phyloP scores from a whole-genome alignment of 1,140 invertebrate genomes.

The Rhynchophorus ferrugineus region DNA sequence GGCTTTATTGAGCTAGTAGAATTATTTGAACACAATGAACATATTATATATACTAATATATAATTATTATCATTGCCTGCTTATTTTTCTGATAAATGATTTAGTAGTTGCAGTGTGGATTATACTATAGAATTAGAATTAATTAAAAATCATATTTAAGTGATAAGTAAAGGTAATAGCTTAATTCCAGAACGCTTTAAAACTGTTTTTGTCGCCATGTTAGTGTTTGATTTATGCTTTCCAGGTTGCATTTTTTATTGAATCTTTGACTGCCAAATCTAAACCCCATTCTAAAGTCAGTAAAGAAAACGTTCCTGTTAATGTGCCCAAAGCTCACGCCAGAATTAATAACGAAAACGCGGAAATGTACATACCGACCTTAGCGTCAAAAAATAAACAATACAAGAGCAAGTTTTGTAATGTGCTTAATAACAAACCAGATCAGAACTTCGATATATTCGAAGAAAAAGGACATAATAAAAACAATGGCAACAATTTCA shows the following conservation, averaged over 20 bases:
- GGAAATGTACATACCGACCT: conserved; percentile 46
- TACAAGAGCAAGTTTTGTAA: conserved; percentile 46
- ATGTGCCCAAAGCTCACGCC: conserved; percentile 30
- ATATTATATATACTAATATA: not conserved
- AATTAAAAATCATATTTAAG: too few species aligned
- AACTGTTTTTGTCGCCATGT: not conserved
- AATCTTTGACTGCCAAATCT: conserved; percentile 31
- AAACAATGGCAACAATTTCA: conserved; percentile 28
- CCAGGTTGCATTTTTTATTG: conserved; percentile 49
- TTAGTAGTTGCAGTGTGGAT: too few species aligned
- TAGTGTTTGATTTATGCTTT: not conserved
- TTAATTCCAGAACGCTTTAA: not conserved
- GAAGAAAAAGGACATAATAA: conserved; percentile 24
- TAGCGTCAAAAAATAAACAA: conserved; percentile 45
- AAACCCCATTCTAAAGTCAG: conserved; percentile 34
- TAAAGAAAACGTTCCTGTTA: conserved; percentile 35
- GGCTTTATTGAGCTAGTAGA: too few species aligned
- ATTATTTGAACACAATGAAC: not conserved
- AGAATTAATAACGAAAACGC: conserved; percentile 14
- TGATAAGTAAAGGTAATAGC: too few species aligned
- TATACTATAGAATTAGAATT: too few species aligned
- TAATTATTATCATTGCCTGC: too few species aligned
- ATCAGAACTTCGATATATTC: conserved; percentile 34
- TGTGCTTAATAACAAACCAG: conserved; percentile 38
- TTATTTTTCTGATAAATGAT: too few species aligned